These are phyloP conservation scores for Platerodrilus igneus DNA, from an alignment of 2,888 invertebrate genomes.

Conservation along the genomic window DNA sequence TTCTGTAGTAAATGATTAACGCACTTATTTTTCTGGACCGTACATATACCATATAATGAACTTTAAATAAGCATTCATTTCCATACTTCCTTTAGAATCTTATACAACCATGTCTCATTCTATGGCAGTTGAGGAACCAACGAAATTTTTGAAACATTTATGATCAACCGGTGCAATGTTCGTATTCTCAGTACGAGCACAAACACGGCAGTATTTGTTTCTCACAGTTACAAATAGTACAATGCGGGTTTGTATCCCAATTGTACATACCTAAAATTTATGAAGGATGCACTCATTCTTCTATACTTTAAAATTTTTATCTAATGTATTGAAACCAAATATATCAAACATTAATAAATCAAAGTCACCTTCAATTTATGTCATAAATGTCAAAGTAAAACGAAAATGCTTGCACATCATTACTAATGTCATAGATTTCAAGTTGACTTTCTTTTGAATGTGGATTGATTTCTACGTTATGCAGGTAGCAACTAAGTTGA, in stretches of 20 bases:
- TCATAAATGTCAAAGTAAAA: too few species aligned
- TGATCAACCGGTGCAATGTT: not conserved
- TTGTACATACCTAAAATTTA: not conserved
- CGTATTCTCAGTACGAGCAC: not conserved
- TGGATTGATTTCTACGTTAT: too few species aligned
- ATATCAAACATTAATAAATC: too few species aligned
- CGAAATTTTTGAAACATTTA: conserved; percentile 5
- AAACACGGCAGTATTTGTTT: not conserved
- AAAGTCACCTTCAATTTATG: too few species aligned
- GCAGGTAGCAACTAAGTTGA: too few species aligned
- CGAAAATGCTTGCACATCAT: too few species aligned
- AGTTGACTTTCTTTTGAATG: too few species aligned
- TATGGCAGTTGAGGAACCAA: conserved; percentile 7
- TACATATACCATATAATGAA: not conserved
- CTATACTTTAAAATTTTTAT: too few species aligned
- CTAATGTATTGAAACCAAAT: too few species aligned
- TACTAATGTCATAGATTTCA: too few species aligned
- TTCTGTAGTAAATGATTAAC: not conserved
- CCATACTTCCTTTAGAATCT: conserved; percentile 6
- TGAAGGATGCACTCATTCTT: too few species aligned
- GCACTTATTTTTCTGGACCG: conserved; percentile 1
- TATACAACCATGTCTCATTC: conserved; percentile 5
- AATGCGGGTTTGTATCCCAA: not conserved
- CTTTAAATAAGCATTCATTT: conserved; percentile 4
- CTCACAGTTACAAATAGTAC: not conserved